Evolutionary conservation across 2,113 vertebrate species (phyloP).

Genomic region (Podilymbus podiceps): DNA sequence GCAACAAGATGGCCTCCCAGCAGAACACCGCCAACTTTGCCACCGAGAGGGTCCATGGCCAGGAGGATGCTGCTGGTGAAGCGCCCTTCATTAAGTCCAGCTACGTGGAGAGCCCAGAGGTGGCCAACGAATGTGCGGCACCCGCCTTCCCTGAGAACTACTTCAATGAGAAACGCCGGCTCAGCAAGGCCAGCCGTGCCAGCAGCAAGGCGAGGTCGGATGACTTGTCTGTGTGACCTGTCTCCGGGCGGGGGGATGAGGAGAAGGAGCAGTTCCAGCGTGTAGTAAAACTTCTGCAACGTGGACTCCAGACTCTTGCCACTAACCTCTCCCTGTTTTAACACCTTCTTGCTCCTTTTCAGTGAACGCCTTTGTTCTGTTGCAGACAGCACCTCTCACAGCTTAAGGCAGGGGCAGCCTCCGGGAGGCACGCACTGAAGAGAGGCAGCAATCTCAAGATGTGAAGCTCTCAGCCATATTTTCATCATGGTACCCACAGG

Average conservation of each 20-base stretch:
- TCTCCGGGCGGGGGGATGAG: neutral
- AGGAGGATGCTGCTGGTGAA: slow-evolving; percentile 72
- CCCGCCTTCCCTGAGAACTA: slow-evolving; percentile 67
- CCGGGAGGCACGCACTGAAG: neutral
- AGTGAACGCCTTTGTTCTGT: neutral
- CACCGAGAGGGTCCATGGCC: slow-evolving; percentile 79
- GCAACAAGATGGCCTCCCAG: slow-evolving; percentile 85
- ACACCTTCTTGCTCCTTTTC: neutral
- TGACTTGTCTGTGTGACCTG: slow-evolving; percentile 86
- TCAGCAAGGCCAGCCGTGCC: slow-evolving; percentile 87
- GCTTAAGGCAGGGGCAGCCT: neutral
- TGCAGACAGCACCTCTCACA: neutral
- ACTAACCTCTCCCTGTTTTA: neutral
- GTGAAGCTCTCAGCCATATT: neutral
- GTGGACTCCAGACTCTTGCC: neutral
- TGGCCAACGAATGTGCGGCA: slow-evolving; percentile 60
- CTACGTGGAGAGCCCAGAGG: slow-evolving; percentile 73
- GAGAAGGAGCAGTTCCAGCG: neutral
- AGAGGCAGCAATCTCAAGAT: rapidly evolving
- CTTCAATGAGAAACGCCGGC: slow-evolving; percentile 82
- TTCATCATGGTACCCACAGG: neutral
- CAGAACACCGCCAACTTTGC: slow-evolving; percentile 90
- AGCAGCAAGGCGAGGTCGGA: slow-evolving; percentile 88
- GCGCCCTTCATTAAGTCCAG: slow-evolving; percentile 80
- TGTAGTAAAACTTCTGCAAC: neutral